Evolutionary conservation across 2,797 vertebrate species (phyloP), one percentile per base, ranked within the genome.

Genomic region (Callimico goeldii): DNA sequence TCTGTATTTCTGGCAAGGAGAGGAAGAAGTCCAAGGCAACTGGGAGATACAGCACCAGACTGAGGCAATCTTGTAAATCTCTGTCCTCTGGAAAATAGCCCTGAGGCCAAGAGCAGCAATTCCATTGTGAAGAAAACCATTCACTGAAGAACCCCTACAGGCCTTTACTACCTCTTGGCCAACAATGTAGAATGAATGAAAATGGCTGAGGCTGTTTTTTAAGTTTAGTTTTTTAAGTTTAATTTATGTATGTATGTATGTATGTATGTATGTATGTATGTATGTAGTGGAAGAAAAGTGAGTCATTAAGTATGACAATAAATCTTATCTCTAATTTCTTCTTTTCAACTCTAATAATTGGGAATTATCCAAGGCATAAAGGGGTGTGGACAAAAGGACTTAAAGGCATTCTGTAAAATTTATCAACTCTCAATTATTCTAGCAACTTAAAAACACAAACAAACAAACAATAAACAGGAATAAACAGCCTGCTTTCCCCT

Each of bases 341-440:
- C 19, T 30, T 79, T 91, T 76, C 55, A 77, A 41, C 15, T 83
- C 36, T 50, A 79, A 61, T 61, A 84, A 33, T 48, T 46, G 4
- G 41, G 43, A 75, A 39, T 92, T 72, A 73, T 22, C 24, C 20
- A 93, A 57, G 39, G 52, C 39, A 52, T 33, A 81, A 88, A 73
- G 12, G 2, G 43, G 5, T n/a, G 1, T 83, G 36, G 24, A 89
- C 28, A 33, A 84, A 39, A 88, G 41, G 13, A n/a, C 61, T 95
- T 72, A 50, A 87, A 86, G 24, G 26, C 85, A 89, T 75, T 86
- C 48, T 76, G 19, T 86, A 91, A 43, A 81, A 96, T 22, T 26
- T 86, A 86, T 75, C 33, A 82, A 55, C 9, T 79, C n/a, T 82
- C 26, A 80, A 28, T 77, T 64, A 39, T 77, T 55, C 30, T 64